A percentile compares a stretch with the other conserved stretches of the same genome.
Conservation (phyloP, 2,113 vertebrate genomes). For the Argyrosomus japonicus region DNA sequence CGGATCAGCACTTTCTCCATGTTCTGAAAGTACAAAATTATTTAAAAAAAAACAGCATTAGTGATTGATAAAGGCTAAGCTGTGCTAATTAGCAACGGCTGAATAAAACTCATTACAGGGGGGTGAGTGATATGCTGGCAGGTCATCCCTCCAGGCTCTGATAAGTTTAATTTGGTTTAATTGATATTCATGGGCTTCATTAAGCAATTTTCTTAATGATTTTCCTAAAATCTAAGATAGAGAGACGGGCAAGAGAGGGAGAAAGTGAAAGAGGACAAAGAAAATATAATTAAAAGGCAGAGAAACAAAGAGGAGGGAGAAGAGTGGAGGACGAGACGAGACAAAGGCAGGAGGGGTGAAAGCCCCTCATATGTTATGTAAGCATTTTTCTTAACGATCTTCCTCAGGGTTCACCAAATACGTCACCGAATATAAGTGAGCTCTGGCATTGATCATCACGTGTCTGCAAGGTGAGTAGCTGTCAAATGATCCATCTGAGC, state of each 20-base stretch:
- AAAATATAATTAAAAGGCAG: conserved; percentile 47
- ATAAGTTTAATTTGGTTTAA: conserved; percentile 63
- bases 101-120: conserved; percentile 62
- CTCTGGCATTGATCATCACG: conserved; percentile 56
- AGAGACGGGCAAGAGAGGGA: conserved; percentile 2
- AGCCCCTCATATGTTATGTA: conserved; percentile 29
- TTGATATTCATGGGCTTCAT: conserved; percentile 65
- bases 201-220: conserved; percentile 69
- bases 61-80: conserved; percentile 38
- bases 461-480: conserved; percentile 59
- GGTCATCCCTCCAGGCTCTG: conserved; percentile 52
- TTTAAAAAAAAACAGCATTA: conserved; percentile 22
- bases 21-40: conserved; percentile 84
- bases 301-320: conserved; percentile 21
- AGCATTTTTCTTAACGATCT: conserved; percentile 64
- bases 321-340: conserved; percentile 11
- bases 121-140: conserved; percentile 56
- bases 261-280: conserved; percentile 21
- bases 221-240: conserved; percentile 50
- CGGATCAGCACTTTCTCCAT: conserved; percentile 98
- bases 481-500: conserved; percentile 62
- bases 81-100: conserved; percentile 50
- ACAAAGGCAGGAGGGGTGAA: conserved; percentile 18
- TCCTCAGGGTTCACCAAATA: conserved; percentile 56
- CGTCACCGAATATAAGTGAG: conserved; percentile 52